phyloP scores from a whole-genome alignment of 1,140 invertebrate species.

The Drosophila sp. region DNA sequence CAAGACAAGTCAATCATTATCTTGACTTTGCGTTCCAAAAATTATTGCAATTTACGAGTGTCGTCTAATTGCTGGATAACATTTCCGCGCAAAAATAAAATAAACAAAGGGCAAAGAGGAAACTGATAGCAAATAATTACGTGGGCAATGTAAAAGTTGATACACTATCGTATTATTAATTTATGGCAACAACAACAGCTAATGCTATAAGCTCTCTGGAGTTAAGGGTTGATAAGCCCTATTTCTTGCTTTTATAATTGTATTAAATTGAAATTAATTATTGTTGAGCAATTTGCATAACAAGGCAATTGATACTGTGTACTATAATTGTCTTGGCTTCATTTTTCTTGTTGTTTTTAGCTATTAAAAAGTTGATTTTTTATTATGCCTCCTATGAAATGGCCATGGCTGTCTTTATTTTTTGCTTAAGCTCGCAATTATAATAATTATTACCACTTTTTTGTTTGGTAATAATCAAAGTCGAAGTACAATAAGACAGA shows the following conservation, averaged over 20 bases:
- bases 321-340: constrained; percentile 32
- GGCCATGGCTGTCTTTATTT: neutral
- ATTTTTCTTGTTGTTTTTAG: neutral
- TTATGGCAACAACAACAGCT: neutral
- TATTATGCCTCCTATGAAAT: neutral
- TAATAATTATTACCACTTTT: constrained; percentile 42
- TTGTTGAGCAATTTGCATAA: constrained; percentile 39
- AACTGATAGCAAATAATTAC: neutral
- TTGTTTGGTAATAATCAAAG: constrained; percentile 33
- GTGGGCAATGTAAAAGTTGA: neutral
- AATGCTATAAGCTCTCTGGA: neutral
- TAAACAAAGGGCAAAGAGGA: neutral
- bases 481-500: constrained; percentile 9
- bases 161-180: neutral
- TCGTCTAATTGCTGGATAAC: constrained; percentile 22
- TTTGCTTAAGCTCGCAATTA: constrained; percentile 37
- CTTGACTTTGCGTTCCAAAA: neutral
- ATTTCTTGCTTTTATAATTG: constrained; percentile 16
- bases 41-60: constrained; percentile 20
- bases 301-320: constrained; percentile 24
- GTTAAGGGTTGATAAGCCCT: neutral
- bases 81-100: constrained; percentile 22
- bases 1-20: constrained; percentile 31
- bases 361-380: constrained; percentile 13
- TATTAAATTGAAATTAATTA: constrained; percentile 18